Percentiles rank a stretch among this genome's conserved stretches.
phyloP scores from a whole-genome alignment of 1,140 invertebrate genomes.

The Nebria ingens region DNA sequence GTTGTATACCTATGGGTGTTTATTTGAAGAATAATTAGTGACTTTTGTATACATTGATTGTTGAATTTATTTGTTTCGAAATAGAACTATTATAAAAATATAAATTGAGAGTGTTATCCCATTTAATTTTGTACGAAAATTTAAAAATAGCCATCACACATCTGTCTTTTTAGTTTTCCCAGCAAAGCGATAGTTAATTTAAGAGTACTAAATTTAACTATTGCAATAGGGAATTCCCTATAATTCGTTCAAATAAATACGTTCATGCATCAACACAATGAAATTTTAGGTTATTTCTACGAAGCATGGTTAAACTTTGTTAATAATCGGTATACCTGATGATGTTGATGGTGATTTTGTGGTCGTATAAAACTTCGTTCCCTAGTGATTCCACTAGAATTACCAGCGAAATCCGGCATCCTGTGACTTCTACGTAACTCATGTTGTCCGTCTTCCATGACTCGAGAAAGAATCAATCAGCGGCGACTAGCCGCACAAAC shows the following conservation, averaged over 20 bases:
- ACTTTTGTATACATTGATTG: too few species aligned
- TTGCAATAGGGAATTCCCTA: neutral
- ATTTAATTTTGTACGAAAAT: too few species aligned
- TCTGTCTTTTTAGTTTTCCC: constrained; percentile 1
- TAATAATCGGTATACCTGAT: constrained; percentile 31
- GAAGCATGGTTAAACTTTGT: neutral
- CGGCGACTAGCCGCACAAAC: too few species aligned
- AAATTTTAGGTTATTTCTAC: too few species aligned
- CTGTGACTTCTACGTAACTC: constrained; percentile 8
- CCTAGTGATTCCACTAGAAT: constrained; percentile 38
- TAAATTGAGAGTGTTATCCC: too few species aligned
- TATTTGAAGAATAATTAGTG: too few species aligned
- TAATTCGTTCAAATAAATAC: too few species aligned
- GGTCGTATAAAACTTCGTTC: constrained; percentile 49
- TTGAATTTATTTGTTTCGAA: too few species aligned
- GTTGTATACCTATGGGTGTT: too few species aligned
- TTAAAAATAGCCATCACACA: too few species aligned
- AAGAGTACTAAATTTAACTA: neutral
- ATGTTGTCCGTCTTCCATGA: neutral
- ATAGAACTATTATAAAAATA: too few species aligned
- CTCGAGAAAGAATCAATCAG: neutral
- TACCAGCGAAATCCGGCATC: constrained; percentile 18
- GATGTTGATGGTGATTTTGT: constrained; percentile 44
- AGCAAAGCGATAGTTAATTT: constrained; percentile 6
- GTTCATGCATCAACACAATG: too few species aligned